Conservation (phyloP, 2,797 vertebrate species). For the Parauchenoglanis ngamensis region DNA sequence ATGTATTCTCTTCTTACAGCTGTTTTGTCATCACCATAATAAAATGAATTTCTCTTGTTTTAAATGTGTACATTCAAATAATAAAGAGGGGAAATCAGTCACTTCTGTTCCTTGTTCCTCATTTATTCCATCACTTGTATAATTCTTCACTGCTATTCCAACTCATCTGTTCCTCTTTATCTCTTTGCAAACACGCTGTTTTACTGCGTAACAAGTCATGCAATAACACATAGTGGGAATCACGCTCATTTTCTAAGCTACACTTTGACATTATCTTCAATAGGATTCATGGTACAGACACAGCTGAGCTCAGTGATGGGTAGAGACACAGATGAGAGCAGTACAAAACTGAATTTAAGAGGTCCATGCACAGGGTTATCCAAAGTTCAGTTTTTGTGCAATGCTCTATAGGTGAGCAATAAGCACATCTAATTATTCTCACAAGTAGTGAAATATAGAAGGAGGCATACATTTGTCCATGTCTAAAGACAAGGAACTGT, state of each 20-base stretch:
- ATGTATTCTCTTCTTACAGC: not conserved
- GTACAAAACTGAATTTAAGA: not conserved
- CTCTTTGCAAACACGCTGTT: not conserved
- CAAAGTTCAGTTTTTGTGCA: constrained; percentile 2
- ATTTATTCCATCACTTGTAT: not conserved
- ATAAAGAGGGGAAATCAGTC: constrained; percentile 16
- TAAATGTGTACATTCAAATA: not conserved
- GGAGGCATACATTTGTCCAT: not conserved
- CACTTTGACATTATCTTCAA: not conserved
- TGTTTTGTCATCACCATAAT: too few species aligned
- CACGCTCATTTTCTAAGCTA: not conserved
- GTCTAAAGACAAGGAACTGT: not conserved
- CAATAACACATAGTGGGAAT: not conserved
- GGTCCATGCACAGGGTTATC: not conserved
- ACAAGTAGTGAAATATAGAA: not conserved
- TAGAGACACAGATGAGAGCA: not conserved
- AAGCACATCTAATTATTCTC: not conserved
- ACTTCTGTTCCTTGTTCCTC: constrained; percentile 23
- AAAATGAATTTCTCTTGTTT: constrained; percentile 3
- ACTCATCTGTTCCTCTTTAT: constrained; percentile 8
- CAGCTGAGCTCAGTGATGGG: not conserved
- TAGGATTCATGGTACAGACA: not conserved
- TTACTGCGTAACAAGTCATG: not conserved
- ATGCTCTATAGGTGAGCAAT: not conserved
- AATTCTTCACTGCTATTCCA: constrained; percentile 8